Conservation (phyloP, 1,140 invertebrate species). For the Drosophila teissieri region DNA sequence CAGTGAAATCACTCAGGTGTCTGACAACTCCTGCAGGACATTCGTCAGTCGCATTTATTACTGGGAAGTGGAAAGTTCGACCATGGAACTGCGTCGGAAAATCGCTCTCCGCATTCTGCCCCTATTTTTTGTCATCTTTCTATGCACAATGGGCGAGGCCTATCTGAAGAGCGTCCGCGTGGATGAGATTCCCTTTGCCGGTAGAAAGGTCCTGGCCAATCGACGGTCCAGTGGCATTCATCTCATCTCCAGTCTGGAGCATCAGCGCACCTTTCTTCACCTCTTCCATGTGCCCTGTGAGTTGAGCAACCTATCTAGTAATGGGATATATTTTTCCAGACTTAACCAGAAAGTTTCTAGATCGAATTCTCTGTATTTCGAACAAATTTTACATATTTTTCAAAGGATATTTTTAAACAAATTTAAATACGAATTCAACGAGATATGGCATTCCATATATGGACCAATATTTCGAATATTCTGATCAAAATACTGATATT, state of each 20-base stretch:
- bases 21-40: slow-evolving; percentile 40
- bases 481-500: too few species aligned
- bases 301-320: slow-evolving; percentile 3
- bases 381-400: too few species aligned
- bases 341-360: not conserved
- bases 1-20: not conserved
- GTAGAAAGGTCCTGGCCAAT: not conserved
- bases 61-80: not conserved
- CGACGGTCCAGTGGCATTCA: slow-evolving; percentile 62
- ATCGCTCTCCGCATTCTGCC: slow-evolving; percentile 50
- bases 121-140: slow-evolving; percentile 49
- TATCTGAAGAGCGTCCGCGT: slow-evolving; percentile 67
- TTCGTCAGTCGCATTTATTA: slow-evolving; percentile 45
- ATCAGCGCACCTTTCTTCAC: slow-evolving; percentile 72
- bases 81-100: slow-evolving; percentile 61
- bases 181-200: slow-evolving; percentile 71
- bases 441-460: too few species aligned
- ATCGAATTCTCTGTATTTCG: not conserved
- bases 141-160: slow-evolving; percentile 53
- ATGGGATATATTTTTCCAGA: not conserved
- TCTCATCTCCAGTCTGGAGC: slow-evolving; percentile 66
- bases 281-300: slow-evolving; percentile 80
- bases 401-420: too few species aligned
- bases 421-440: too few species aligned
- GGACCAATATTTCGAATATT: too few species aligned